A percentile compares a stretch with the other conserved stretches of the same genome.
Conservation (phyloP, 2,888 invertebrate genomes). For the Artemia sp. region DNA sequence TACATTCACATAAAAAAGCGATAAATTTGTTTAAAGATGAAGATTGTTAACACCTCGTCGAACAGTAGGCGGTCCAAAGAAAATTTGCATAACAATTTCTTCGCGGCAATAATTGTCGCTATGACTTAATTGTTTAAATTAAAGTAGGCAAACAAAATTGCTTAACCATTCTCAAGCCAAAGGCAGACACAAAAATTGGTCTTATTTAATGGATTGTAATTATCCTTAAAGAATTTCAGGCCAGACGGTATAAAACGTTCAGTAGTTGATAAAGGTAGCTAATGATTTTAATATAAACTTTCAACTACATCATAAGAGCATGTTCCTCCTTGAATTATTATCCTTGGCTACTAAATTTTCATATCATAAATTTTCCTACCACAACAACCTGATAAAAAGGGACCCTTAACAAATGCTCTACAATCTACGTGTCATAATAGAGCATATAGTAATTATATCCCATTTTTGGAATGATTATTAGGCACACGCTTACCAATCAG, state of each 20-base stretch:
- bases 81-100: too few species aligned
- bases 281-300: constrained; percentile 13
- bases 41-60: too few species aligned
- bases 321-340: constrained; percentile 10
- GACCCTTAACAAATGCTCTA: background rate
- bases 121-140: too few species aligned
- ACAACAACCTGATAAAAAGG: background rate
- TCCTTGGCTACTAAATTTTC: background rate
- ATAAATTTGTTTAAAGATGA: too few species aligned
- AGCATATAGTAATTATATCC: background rate
- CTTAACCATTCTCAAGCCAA: too few species aligned
- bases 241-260: background rate
- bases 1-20: too few species aligned
- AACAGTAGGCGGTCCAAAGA: too few species aligned
- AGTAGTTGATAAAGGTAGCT: constrained; percentile 11
- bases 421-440: background rate
- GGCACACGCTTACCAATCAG: background rate
- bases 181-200: too few species aligned
- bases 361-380: background rate
- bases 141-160: too few species aligned
- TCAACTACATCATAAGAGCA: constrained; percentile 1
- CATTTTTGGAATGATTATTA: background rate
- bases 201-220: too few species aligned
- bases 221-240: background rate
- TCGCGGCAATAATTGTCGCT: too few species aligned